Percentiles rank a stretch among this genome's conserved stretches.
These are phyloP conservation scores for Paracanthobrama guichenoti DNA, from an alignment of 2,113 vertebrate species.

Conservation along the genomic window DNA sequence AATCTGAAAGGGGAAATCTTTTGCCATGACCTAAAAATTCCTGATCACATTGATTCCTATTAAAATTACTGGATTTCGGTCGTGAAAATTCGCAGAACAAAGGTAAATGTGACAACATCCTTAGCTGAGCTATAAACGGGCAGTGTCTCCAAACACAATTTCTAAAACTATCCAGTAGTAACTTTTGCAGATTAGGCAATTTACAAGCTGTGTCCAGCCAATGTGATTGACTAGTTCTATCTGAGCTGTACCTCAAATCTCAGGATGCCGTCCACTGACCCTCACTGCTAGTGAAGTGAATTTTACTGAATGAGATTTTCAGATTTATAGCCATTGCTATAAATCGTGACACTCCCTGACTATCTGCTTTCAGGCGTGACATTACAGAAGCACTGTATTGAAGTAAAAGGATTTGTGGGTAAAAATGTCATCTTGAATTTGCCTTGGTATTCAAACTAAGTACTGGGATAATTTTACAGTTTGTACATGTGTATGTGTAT, in stretches of 20 bases:
- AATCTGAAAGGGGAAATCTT: not conserved
- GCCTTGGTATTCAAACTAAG: not conserved
- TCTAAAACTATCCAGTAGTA: not conserved
- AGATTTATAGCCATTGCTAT: not conserved
- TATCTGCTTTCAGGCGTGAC: not conserved
- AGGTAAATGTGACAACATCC: not conserved
- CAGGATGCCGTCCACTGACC: not conserved
- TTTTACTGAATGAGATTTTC: slow-evolving; percentile 13
- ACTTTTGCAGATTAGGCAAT: slow-evolving; percentile 1
- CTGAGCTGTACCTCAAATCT: slow-evolving; percentile 2
- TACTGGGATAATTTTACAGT: not conserved
- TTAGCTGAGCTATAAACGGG: not conserved
- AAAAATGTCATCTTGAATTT: slow-evolving; percentile 8
- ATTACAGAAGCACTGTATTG: not conserved
- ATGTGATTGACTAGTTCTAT: no score
- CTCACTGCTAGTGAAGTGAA: not conserved
- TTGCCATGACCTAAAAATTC: not conserved
- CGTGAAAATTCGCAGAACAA: no score
- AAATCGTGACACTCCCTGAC: slow-evolving; percentile 14
- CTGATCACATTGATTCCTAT: no score
- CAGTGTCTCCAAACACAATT: not conserved
- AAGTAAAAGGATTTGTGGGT: slow-evolving; percentile 13
- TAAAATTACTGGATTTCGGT: no score
- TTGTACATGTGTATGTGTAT: not conserved
- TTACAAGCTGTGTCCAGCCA: not conserved